Evolutionary conservation across 1,140 invertebrate genomes (phyloP).

Genomic region (Drosophila watanabei): DNA sequence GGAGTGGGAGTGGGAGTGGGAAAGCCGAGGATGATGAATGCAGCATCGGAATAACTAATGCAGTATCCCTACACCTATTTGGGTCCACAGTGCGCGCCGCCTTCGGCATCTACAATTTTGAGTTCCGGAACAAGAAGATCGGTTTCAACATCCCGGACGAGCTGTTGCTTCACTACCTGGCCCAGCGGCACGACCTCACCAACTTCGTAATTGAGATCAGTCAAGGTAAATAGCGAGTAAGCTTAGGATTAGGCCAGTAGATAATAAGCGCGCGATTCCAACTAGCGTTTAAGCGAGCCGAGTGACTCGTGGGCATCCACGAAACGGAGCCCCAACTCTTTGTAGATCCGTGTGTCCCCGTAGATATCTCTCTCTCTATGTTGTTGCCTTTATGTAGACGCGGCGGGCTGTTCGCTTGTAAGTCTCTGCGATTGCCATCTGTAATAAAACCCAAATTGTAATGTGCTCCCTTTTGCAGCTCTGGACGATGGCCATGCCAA

Average conservation of each 20-base stretch:
- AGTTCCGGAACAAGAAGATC: conserved; percentile 84
- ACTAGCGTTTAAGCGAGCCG: conserved; percentile 67
- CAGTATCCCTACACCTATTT: conserved; percentile 1
- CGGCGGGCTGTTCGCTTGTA: conserved; percentile 80
- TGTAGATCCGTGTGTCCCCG: conserved; percentile 36
- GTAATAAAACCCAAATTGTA: conserved; percentile 81
- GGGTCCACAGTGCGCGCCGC: conserved; percentile 73
- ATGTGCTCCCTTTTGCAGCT: conserved; percentile 79
- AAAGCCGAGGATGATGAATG: not conserved
- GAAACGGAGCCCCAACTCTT: conserved; percentile 3
- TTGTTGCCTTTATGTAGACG: conserved; percentile 67
- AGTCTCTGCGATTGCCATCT: conserved; percentile 74
- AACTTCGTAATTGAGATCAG: conserved; percentile 85
- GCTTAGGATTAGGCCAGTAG: conserved; percentile 1
- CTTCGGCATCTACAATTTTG: conserved; percentile 83
- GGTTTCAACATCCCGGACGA: conserved; percentile 84
- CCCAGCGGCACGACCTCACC: conserved; percentile 80
- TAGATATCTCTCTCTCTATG: conserved; percentile 26
- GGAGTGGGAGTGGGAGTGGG: conserved; percentile 9
- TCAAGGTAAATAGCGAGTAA: conserved; percentile 73
- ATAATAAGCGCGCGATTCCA: conserved; percentile 59
- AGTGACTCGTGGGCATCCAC: conserved; percentile 14
- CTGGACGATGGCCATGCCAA: conserved; percentile 73
- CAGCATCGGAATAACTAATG: conserved; percentile 3
- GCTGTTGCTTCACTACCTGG: conserved; percentile 78